Evolutionary conservation across 2,888 invertebrate genomes (phyloP).

Genomic region (Trypoxylon attenuatum): DNA sequence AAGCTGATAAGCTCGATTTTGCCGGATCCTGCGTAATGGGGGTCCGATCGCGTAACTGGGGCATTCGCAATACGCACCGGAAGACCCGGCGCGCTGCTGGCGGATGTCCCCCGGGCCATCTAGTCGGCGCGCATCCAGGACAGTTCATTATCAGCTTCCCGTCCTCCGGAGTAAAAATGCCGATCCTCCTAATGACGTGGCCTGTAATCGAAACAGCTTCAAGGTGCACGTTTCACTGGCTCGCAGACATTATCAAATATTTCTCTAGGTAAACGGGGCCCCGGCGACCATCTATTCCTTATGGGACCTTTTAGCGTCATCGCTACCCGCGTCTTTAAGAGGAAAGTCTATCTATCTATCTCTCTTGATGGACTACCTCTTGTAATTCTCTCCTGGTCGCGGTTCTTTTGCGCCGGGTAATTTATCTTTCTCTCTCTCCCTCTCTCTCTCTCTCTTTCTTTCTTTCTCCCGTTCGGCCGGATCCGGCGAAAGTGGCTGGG

Average conservation of each 20-base stretch:
- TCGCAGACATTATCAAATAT: too few relatives aligned
- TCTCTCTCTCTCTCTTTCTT: background rate
- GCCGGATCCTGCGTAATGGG: too few relatives aligned
- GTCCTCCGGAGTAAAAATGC: constrained; percentile 80
- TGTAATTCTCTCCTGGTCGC: background rate
- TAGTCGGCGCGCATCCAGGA: constrained; percentile 80
- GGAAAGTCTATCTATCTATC: too few relatives aligned
- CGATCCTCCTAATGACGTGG: constrained; percentile 83
- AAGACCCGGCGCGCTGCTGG: constrained; percentile 88
- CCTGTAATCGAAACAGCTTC: constrained; percentile 75
- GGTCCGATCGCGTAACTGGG: too few relatives aligned
- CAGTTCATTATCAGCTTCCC: constrained; percentile 82
- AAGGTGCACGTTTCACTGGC: background rate
- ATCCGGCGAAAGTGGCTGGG: background rate
- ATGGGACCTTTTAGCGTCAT: too few relatives aligned
- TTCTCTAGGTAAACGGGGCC: too few relatives aligned
- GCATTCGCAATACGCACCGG: constrained; percentile 58
- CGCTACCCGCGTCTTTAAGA: too few relatives aligned
- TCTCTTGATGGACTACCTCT: background rate
- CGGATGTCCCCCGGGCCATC: constrained; percentile 88
- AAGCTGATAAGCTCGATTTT: too few relatives aligned
- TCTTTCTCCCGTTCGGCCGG: background rate
- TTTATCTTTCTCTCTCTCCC: background rate
- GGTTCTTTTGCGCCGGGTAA: background rate
- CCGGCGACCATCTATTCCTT: too few relatives aligned